Evolutionary conservation across 2,797 vertebrate genomes (phyloP).

Genomic region (Danio aesculapii): DNA sequence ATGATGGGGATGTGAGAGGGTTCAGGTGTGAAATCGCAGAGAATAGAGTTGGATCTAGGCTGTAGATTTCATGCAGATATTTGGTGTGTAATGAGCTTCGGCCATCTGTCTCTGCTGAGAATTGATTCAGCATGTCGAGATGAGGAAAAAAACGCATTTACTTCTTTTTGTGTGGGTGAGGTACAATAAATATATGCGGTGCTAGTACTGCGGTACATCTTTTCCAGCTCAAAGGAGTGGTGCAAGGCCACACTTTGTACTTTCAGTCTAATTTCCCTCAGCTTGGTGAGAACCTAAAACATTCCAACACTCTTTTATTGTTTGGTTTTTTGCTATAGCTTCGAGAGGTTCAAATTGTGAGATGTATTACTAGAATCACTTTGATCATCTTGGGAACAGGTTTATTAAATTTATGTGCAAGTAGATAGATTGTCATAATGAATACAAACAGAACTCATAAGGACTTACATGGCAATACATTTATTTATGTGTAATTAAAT

Average conservation of each 20-base stretch:
- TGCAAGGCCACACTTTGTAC: not conserved
- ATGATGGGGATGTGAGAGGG: constrained; percentile 22
- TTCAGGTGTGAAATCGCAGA: constrained; percentile 48
- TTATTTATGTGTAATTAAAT: too few relatives aligned
- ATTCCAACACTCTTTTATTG: not conserved
- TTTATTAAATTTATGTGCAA: too few relatives aligned
- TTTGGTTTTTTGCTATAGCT: not conserved
- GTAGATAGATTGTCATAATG: too few relatives aligned
- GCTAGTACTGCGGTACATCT: not conserved
- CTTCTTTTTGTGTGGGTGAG: not conserved
- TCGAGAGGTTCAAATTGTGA: not conserved
- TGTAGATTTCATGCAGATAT: constrained; percentile 41
- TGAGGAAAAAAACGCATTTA: not conserved
- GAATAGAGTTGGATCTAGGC: constrained; percentile 23
- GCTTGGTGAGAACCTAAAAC: not conserved
- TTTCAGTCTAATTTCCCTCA: not conserved
- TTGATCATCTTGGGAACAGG: too few relatives aligned
- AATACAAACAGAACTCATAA: too few relatives aligned
- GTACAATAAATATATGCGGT: not conserved
- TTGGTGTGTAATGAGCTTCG: constrained; percentile 21
- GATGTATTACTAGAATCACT: too few relatives aligned
- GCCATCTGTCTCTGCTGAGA: constrained; percentile 22
- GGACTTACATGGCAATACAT: too few relatives aligned
- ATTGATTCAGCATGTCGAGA: constrained; percentile 23
- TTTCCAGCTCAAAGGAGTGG: not conserved